A percentile compares a stretch with the other conserved stretches of the same genome.
Evolutionary conservation across 2,113 vertebrate species (phyloP).

Genomic region (Sphyrna mokarran): DNA sequence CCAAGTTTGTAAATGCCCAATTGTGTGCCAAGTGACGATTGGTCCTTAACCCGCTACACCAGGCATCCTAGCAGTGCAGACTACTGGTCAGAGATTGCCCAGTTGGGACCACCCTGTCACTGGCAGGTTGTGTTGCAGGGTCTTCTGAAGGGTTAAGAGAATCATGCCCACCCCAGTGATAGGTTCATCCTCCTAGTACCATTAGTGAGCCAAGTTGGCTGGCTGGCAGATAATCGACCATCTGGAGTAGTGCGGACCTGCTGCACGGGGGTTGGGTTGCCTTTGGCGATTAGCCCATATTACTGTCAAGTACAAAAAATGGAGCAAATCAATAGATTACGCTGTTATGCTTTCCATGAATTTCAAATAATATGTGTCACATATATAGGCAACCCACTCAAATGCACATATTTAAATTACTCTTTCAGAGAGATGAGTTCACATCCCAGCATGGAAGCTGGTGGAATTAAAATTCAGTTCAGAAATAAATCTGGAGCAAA

Average conservation of each 20-base stretch:
- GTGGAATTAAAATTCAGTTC: too few relatives aligned
- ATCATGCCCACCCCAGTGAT: neutral
- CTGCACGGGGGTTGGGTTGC: neutral
- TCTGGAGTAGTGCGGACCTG: neutral
- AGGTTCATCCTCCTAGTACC: neutral
- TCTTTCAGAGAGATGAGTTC: too few relatives aligned
- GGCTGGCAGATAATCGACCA: neutral
- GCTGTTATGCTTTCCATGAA: neutral
- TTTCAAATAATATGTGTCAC: neutral
- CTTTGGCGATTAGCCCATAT: neutral
- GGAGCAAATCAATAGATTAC: neutral
- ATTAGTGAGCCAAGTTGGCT: neutral
- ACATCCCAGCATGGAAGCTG: too few relatives aligned
- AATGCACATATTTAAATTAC: neutral
- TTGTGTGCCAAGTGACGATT: neutral
- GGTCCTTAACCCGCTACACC: neutral
- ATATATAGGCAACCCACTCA: neutral
- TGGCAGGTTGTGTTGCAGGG: neutral
- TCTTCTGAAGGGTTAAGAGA: neutral
- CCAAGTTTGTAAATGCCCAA: neutral
- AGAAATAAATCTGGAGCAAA: too few relatives aligned
- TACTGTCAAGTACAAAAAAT: neutral
- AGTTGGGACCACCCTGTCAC: neutral
- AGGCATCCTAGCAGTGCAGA: neutral
- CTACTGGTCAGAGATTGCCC: neutral